Base-by-base conservation (phyloP, 2,797 vertebrate species). In the Chromobotia macracanthus region DNA sequence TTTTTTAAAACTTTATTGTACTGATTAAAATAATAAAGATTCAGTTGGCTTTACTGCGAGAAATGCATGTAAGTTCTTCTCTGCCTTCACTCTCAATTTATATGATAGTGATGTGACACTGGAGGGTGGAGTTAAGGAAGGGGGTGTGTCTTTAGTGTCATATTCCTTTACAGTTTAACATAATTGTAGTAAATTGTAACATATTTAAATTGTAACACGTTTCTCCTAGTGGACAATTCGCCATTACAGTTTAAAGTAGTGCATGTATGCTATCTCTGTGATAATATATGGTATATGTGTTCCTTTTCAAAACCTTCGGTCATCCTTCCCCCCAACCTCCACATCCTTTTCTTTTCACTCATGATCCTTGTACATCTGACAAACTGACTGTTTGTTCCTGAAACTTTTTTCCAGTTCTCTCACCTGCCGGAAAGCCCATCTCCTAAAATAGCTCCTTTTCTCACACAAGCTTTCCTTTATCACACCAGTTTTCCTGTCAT, bases 361-460 rank as follows among this genome's bases (percentile, higher is more conserved):
- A 83, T 87, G 31, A 84, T 65, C 80, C 83, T 66, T 50, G 74
- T 75, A 81, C 89, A 84, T 89, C 85, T 28, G 28, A 2, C 87
- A 87, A 83, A 79, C 85, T 80, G 80, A 85, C 78, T 86, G 89
- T 92, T 93, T 94, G 91, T 93, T 94, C 83, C 80, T 88, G 88
- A 87, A 89, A 89, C 87, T 85, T 83, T 88, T 86, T 87, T 91
- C 89, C 89, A 90, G 90, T 92, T 90, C 89, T 91, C 89, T 92
- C 92, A 94, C 92, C 92, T 94, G 92, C 92, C 92, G 91, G 93
- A 94, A 94, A 89, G 76, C 69, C n/a, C 41, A 56, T 77, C 19
- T 69, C 91, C 87, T 85, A 90, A 91, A 93, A 94, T 94, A 93
- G 85, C 87, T 55, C 78, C 79, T 89, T 38, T 38, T 38, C 38